Percentiles rank a stretch among this genome's conserved stretches.
Conservation (phyloP, 2,888 invertebrate genomes). For the Eupithecia inturbata region DNA sequence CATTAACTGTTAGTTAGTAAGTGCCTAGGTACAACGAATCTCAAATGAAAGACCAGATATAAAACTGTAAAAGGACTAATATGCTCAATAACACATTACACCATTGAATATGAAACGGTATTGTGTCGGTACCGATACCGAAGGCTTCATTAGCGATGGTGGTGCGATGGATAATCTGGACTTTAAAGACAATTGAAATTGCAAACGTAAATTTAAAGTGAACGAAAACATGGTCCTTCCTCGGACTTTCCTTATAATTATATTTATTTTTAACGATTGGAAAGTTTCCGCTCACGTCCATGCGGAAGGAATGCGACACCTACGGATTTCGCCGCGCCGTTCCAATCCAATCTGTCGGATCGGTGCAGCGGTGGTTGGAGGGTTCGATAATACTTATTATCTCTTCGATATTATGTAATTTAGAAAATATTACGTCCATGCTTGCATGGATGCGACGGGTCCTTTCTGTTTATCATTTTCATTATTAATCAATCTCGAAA, state of each 20-base stretch:
- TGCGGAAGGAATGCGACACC: conserved; percentile 1
- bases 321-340: background rate
- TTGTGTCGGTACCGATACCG: background rate
- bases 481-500: background rate
- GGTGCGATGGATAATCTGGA: no score
- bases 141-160: conserved; percentile 30
- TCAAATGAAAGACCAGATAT: background rate
- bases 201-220: conserved; percentile 27
- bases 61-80: background rate
- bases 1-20: background rate
- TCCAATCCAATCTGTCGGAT: background rate
- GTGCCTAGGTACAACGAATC: background rate
- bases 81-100: background rate
- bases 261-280: conserved; percentile 19
- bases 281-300: conserved; percentile 14
- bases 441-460: background rate
- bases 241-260: conserved; percentile 19
- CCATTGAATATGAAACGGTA: background rate
- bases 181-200: conserved; percentile 17
- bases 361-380: background rate
- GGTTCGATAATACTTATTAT: background rate
- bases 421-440: background rate
- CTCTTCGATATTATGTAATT: background rate
- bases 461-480: no score
- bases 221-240: conserved; percentile 16